Evolutionary conservation across 1,140 invertebrate species (phyloP), one percentile per base, ranked within the genome.

Genomic region (Diprion similis): DNA sequence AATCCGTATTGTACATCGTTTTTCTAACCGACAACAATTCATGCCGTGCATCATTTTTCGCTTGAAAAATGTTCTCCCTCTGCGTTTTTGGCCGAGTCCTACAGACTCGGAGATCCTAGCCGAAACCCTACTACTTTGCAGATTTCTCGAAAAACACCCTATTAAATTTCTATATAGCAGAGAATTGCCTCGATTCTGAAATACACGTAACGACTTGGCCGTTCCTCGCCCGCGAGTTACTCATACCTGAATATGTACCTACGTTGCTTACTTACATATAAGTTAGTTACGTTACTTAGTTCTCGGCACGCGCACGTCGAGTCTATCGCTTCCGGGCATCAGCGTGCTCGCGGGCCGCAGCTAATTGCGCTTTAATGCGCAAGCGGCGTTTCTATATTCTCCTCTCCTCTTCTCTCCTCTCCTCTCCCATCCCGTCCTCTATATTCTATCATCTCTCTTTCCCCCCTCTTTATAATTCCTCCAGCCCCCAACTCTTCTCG

Each of bases 341-440:
- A 85, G 80, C 79, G 84, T 86, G 84, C 83, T 85, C 85, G 85
- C 82, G 80, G 85, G 82, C 84, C 83, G 84, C 84, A 79, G 84
- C 84, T 86, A 85, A 86, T 85, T 86, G 85, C 84, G 83, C 82
- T 85, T 85, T 86, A 86, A 85, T 86, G 83, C 82, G 78, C 83
- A 80, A 81, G 81, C 80, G 77, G 77, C 83, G 83, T 86, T 84
- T 80, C 82, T 83, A 81, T 72, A 73, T 73, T 74, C n/a, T 66
- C 11, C 17, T 67, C 68, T 46, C 46, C 68, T 70, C 68, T 69
- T n/a, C 46, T 46, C 51, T 59, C 51, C 51, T 6, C 51, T 59
- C 51, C 9, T 59, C 11, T 17, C 4, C 11, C n/a, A 59, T 15
- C 24, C 24, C 24, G 24, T 59, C n/a, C 51, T 59, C 51, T 59